Evolutionary conservation across 2,113 vertebrate genomes (phyloP).

Genomic region (Marmota flaviventris): DNA sequence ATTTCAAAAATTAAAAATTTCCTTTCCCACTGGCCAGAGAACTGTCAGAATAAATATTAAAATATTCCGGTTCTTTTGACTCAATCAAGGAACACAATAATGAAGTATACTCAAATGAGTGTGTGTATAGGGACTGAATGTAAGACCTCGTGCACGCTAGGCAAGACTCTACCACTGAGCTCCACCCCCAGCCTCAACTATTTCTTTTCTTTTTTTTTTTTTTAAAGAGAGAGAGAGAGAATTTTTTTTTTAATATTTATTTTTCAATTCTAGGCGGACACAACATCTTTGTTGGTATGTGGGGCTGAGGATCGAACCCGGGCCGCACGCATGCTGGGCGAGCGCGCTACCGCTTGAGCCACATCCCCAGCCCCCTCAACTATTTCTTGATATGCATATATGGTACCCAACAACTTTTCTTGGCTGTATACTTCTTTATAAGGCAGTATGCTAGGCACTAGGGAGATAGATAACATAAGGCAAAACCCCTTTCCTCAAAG

Average conservation of each 20-base stretch:
- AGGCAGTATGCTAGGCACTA: background rate
- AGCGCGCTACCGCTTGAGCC: too few relatives aligned
- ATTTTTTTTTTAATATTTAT: too few relatives aligned
- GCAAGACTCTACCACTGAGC: background rate
- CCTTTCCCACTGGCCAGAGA: constrained; percentile 4
- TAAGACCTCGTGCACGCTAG: background rate
- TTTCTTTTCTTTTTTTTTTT: too few relatives aligned
- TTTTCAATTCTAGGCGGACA: too few relatives aligned
- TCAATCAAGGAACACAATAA: background rate
- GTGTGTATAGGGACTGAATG: background rate
- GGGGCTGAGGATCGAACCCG: too few relatives aligned
- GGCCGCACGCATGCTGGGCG: too few relatives aligned
- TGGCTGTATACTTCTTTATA: background rate
- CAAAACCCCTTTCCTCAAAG: background rate
- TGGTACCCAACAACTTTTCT: background rate
- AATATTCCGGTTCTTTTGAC: background rate
- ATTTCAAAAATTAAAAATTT: constrained; percentile 52
- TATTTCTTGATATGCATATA: background rate
- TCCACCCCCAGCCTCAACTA: background rate
- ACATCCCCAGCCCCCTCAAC: too few relatives aligned
- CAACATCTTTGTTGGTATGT: too few relatives aligned
- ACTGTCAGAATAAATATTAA: background rate
- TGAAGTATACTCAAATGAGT: background rate
- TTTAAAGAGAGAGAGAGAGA: too few relatives aligned
- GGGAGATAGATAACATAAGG: background rate